Evolutionary conservation across 1,140 invertebrate genomes (phyloP), one percentile per base, ranked within the genome.

Genomic region (Belonocnema kinseyi): DNA sequence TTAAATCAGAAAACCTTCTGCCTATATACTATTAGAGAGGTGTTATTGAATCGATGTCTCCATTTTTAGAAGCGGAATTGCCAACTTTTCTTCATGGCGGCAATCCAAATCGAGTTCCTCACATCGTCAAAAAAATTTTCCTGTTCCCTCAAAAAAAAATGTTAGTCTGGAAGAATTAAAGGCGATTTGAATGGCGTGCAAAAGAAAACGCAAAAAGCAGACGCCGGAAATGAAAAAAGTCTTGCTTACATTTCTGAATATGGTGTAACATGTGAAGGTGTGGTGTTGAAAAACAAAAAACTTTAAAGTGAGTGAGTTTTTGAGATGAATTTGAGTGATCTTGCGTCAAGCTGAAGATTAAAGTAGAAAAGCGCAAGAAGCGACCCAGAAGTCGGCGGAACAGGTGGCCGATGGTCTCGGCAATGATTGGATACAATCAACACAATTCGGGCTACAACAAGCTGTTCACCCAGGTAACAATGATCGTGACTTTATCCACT

Each of bases 391-490:
- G 4, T 66, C 40, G 82, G 73, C 79, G 79, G 81, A 81, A 80
- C 84, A 82, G 80, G 82, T 85, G 84, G 80, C 78, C 81, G 81
- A 74, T 66, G 14, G 13, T 83, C 84, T 85, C 80, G 90, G 90
- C 90, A 85, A 94, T 94, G 94, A 95, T 96, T 92, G 95, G 95
- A 88, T 96, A 96, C 93, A 95, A 94, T 91, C 95, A 95, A 90
- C 93, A 94, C 89, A 94, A 94, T 92, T 94, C 95, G 87, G 96
- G 96, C 92, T 97, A 97, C 93, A 97, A 97, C 93, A 97, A 97
- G 93, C 94, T 97, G 86, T 97, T 97, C 90, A 96, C 96, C 80
- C 96, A 97, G 96, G 96, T 97, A 89, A 58, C 66, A 76, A 72
- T 14, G 8, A 12, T 26, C 7, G 8, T 7, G 40, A 7, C 40